Evolutionary conservation across 35 echinoderm and acorn worm genomes (phyloP).

Genomic region (Ophioderma brevispina): DNA sequence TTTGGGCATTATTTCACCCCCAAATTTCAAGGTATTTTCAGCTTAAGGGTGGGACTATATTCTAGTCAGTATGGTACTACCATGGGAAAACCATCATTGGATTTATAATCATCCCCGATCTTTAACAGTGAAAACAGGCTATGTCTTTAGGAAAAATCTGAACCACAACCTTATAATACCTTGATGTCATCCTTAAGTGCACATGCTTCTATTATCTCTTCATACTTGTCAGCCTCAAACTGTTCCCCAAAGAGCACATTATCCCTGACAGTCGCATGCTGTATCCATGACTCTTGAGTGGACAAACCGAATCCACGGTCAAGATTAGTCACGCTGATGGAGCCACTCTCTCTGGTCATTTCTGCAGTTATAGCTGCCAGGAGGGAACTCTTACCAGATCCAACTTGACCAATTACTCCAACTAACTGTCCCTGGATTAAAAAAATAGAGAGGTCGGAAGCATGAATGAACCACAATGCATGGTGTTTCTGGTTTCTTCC

Average conservation of each 20-base stretch:
- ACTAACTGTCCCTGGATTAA: conserved; percentile 79
- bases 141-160: too few species aligned
- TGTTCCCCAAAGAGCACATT: conserved; percentile 87
- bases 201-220: conserved; percentile 76
- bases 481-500: too few species aligned
- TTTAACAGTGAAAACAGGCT: too few species aligned
- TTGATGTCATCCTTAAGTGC: conserved; percentile 91
- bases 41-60: too few species aligned
- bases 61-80: too few species aligned
- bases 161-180: too few species aligned
- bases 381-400: conserved; percentile 95
- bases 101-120: too few species aligned
- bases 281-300: conserved; percentile 92
- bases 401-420: conserved; percentile 90
- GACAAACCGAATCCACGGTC: conserved; percentile 80
- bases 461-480: too few species aligned
- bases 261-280: conserved; percentile 92
- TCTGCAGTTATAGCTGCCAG: conserved; percentile 88
- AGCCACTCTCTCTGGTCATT: conserved; percentile 76
- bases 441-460: not conserved
- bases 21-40: too few species aligned
- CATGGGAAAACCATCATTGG: too few species aligned
- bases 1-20: too few species aligned
- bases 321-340: conserved; percentile 64
- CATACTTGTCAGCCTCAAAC: conserved; percentile 66